Evolutionary conservation across 1,140 invertebrate genomes (phyloP).

Genomic region (Teleogryllus occipitalis): DNA sequence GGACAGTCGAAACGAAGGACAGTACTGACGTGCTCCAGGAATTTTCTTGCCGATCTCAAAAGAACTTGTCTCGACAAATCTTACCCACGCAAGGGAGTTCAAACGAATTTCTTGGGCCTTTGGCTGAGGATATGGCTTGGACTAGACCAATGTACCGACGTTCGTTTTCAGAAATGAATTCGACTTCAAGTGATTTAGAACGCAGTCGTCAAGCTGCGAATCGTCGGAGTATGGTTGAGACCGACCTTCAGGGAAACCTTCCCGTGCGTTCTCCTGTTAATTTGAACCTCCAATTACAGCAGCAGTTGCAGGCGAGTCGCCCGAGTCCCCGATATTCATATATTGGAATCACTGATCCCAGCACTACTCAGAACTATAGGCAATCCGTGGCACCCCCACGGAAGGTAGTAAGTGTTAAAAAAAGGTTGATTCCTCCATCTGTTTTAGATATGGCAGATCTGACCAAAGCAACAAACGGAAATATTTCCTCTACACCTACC

Average conservation of each 20-base stretch:
- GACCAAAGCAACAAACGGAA: constrained; percentile 20
- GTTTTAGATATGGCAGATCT: constrained; percentile 19
- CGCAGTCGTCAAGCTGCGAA: constrained; percentile 33
- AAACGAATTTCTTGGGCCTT: not conserved
- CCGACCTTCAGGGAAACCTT: constrained; percentile 37
- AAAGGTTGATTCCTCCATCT: constrained; percentile 20
- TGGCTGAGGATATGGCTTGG: constrained; percentile 24
- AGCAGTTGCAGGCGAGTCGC: constrained; percentile 19
- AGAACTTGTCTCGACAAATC: not conserved
- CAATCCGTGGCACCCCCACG: constrained; percentile 31
- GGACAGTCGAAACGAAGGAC: constrained; percentile 29
- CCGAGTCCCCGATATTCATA: constrained; percentile 43
- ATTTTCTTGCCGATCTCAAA: not conserved
- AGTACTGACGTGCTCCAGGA: not conserved
- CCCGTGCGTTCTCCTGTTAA: constrained; percentile 24
- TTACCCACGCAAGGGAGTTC: not conserved
- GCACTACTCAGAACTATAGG: constrained; percentile 36
- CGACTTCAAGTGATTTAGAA: constrained; percentile 32
- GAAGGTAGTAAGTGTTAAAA: constrained; percentile 35
- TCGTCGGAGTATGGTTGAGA: constrained; percentile 50
- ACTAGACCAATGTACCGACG: constrained; percentile 35
- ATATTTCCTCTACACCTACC: not conserved
- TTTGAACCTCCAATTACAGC: constrained; percentile 28
- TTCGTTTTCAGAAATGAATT: constrained; percentile 41
- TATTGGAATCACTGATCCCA: constrained; percentile 48